These are phyloP conservation scores for Lichenostomus cassidix DNA, from an alignment of 2,113 vertebrate genomes.

Conservation along the genomic window DNA sequence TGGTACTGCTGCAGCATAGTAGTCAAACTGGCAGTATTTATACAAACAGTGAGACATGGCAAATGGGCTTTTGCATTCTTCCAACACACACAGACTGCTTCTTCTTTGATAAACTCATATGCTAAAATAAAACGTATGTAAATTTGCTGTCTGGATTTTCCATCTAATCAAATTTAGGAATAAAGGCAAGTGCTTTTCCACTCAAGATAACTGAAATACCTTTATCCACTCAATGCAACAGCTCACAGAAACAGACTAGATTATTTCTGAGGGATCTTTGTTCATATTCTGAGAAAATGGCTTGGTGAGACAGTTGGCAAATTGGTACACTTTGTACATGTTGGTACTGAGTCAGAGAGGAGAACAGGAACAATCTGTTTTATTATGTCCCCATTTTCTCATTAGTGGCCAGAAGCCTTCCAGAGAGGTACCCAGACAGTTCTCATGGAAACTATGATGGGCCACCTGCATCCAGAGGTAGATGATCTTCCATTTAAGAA, in stretches of 20 bases:
- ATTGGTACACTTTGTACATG: background rate
- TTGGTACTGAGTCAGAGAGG: background rate
- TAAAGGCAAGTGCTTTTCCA: background rate
- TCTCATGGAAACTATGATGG: background rate
- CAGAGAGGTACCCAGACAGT: background rate
- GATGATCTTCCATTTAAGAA: background rate
- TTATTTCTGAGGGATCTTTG: background rate
- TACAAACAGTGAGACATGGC: background rate
- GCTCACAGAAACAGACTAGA: background rate
- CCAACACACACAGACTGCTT: background rate
- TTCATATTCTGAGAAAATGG: background rate
- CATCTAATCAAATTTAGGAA: background rate
- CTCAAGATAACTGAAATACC: background rate
- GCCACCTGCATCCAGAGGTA: background rate
- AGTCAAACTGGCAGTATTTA: background rate
- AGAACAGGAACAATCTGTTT: background rate
- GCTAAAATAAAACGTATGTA: background rate
- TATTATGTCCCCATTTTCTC: background rate
- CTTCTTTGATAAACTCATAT: background rate
- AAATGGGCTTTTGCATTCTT: slow-evolving; percentile 24
- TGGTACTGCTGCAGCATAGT: background rate
- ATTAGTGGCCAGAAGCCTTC: background rate
- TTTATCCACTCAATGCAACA: background rate
- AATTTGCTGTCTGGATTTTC: slow-evolving; percentile 10
- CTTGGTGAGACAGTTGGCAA: background rate